Conservation (phyloP, 2,113 vertebrate species). For the Gasterosteus nipponicus region DNA sequence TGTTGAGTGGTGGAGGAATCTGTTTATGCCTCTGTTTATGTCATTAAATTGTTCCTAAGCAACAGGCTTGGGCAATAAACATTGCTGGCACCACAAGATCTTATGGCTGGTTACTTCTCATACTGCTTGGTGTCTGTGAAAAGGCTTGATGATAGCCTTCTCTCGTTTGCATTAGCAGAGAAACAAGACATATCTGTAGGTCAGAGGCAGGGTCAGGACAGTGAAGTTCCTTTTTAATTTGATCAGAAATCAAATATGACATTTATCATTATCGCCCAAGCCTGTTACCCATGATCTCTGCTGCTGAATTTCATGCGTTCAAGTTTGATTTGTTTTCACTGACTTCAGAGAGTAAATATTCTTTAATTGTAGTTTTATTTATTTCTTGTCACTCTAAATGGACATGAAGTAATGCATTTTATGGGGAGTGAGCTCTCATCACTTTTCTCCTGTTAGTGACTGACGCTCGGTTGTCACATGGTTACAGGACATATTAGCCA, state of each 20-base stretch:
- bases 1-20: not conserved
- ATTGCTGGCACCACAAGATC: not conserved
- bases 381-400: not conserved
- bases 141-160: not conserved
- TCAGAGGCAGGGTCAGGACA: not conserved
- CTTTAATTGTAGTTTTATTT: not conserved
- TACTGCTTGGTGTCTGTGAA: not conserved
- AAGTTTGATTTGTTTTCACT: not conserved
- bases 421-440: not conserved
- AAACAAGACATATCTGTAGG: not conserved
- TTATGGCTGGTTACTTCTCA: not conserved
- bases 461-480: conserved; percentile 19
- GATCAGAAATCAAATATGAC: not conserved
- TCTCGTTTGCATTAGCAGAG: not conserved
- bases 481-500: conserved; percentile 55
- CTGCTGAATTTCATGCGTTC: conserved; percentile 21
- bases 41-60: not conserved
- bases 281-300: conserved; percentile 10
- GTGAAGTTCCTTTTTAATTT: not conserved
- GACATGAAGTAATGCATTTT: too few relatives aligned
- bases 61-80: conserved; percentile 35
- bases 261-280: conserved; percentile 1
- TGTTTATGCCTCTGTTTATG: not conserved
- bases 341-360: not conserved
- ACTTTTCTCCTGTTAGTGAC: not conserved